Conservation (phyloP, 2,113 vertebrate genomes). For the Tragelaphus scriptus region DNA sequence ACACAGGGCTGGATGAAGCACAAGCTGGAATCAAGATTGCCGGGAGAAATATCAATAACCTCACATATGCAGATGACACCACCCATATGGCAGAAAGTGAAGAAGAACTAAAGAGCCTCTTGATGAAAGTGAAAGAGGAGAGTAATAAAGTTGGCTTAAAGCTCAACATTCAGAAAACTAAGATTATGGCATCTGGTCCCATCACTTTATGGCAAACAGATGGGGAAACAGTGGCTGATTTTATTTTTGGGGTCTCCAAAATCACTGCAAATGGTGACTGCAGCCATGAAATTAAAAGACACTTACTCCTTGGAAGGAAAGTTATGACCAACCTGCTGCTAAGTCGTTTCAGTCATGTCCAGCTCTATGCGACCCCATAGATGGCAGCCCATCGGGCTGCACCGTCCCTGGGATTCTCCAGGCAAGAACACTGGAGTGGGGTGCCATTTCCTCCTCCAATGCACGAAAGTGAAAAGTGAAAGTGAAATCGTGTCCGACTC, state of each 20-base stretch:
- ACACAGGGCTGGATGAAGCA: background rate
- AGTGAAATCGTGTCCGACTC: too few relatives aligned
- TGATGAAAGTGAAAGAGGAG: background rate
- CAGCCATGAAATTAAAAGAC: background rate
- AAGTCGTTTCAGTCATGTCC: too few relatives aligned
- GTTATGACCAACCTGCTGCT: too few relatives aligned
- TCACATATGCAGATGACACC: background rate
- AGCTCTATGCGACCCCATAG: too few relatives aligned
- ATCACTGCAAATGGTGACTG: background rate
- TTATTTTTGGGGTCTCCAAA: fast-evolving
- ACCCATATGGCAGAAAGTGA: background rate
- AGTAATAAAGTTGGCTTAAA: background rate
- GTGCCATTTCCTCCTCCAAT: too few relatives aligned
- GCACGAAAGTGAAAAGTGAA: too few relatives aligned
- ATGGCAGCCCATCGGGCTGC: too few relatives aligned
- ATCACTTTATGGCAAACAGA: background rate
- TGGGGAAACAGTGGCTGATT: background rate
- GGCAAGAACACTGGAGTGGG: too few relatives aligned
- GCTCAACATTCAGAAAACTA: background rate
- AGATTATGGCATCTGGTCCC: background rate
- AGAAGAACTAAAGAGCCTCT: background rate
- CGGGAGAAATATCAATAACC: background rate
- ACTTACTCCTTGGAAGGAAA: too few relatives aligned
- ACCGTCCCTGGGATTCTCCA: too few relatives aligned
- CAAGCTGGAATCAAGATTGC: background rate